Evolutionary conservation across 1,140 invertebrate species (phyloP), one percentile per base, ranked within the genome.

Genomic region (Drosophila punjabiensis): DNA sequence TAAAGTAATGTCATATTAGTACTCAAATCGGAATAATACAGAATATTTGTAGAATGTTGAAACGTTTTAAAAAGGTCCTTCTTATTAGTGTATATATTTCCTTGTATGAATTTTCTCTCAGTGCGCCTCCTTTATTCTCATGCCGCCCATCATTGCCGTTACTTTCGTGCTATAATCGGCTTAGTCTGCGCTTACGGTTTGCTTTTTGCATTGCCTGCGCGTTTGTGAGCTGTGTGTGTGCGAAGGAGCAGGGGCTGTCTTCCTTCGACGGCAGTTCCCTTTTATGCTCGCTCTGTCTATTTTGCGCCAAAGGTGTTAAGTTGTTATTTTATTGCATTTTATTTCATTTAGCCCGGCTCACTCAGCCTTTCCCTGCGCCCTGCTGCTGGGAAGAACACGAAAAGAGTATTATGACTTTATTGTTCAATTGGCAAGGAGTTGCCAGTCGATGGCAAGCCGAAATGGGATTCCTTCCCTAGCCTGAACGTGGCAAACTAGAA

Each of bases 121-220:
- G 55, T 79, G 62, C 48, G 11, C 30, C n/a, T 47, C 18, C 55
- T 69, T 39, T 7, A 32, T 48, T 33, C 43, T 37, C 37, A 11
- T 16, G 24, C 41, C 70, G 11, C 61, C 66, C 65, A 85, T 65
- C 68, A 73, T 71, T 86, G 77, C 53, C 80, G 76, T 86, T 85
- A 85, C 79, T 79, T 90, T 89, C 86, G 66, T 79, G 81, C 80
- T 90, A 85, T 89, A 89, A 89, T 89, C 85, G 85, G 85, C 86
- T 89, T 89, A 89, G 85, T 90, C 86, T 89, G 81, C 79, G 85
- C 82, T 89, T 88, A 85, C 81, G 85, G 86, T 89, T 88, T 88
- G 85, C 85, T 89, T 88, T 89, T 88, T 81, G 81, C 81, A 88
- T 88, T 88, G 85, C 84, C 84, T 81, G 84, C 80, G 83, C 76